phyloP scores from a whole-genome alignment of 23 tunicate genomes.

The Diplosoma virens region DNA sequence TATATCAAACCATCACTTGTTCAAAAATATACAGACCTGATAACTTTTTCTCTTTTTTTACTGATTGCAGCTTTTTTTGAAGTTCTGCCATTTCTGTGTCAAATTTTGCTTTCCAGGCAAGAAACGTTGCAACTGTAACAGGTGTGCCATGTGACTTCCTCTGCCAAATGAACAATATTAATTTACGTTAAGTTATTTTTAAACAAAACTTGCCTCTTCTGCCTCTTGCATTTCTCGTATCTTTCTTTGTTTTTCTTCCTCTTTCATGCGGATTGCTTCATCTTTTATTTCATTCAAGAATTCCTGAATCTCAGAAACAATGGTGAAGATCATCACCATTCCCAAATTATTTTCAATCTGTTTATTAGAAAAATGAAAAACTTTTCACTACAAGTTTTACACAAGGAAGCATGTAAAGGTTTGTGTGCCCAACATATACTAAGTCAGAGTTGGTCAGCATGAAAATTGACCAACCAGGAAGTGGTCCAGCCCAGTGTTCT shows the following conservation, averaged over 20 bases:
- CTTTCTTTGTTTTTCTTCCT: constrained; percentile 73
- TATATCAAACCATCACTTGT: too few relatives aligned
- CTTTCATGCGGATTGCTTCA: constrained; percentile 18
- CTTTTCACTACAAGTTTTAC: too few relatives aligned
- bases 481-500: too few relatives aligned
- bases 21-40: constrained; percentile 32
- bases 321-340: constrained; percentile 82
- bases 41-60: constrained; percentile 47
- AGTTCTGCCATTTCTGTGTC: constrained; percentile 69
- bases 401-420: too few relatives aligned
- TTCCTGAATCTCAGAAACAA: constrained; percentile 84
- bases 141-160: constrained; percentile 92
- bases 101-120: constrained; percentile 86
- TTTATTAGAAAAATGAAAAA: too few relatives aligned
- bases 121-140: constrained; percentile 83
- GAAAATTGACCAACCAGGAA: too few relatives aligned
- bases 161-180: too few relatives aligned
- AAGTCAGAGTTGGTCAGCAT: too few relatives aligned
- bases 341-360: constrained; percentile 81
- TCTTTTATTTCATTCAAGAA: constrained; percentile 63
- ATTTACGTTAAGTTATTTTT: too few relatives aligned
- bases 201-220: constrained; percentile 45
- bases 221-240: constrained; percentile 76
- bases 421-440: too few relatives aligned
- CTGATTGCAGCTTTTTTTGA: constrained; percentile 18